A percentile compares a stretch with the other conserved stretches of the same genome.
These are phyloP conservation scores for Hypothenemus hampei DNA, from an alignment of 1,140 invertebrate species.

Conservation along the genomic window DNA sequence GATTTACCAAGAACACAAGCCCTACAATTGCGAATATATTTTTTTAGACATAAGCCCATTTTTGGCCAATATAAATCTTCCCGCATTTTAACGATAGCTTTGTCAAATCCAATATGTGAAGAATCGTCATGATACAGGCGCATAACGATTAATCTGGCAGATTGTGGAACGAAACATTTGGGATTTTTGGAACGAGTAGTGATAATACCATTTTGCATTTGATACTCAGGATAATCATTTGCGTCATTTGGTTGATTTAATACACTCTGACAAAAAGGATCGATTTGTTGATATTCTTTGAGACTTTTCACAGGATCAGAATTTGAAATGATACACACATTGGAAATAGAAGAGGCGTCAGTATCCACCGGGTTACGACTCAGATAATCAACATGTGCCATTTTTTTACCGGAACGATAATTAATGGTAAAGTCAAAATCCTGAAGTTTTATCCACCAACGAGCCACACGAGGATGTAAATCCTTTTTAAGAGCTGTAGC, in stretches of 20 bases:
- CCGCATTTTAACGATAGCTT: not conserved
- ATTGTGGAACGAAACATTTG: constrained; percentile 18
- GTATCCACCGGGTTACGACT: constrained; percentile 16
- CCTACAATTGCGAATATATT: constrained; percentile 10
- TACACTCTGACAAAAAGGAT: not conserved
- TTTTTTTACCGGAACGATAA: constrained; percentile 29
- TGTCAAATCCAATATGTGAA: constrained; percentile 12
- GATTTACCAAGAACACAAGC: constrained; percentile 6
- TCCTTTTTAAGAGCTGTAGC: constrained; percentile 34
- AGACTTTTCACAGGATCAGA: not conserved
- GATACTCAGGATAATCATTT: not conserved
- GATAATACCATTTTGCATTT: constrained; percentile 2
- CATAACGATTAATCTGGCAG: constrained; percentile 9
- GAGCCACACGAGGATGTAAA: constrained; percentile 36
- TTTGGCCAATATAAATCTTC: constrained; percentile 19
- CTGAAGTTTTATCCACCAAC: constrained; percentile 41
- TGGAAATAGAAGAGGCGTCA: not conserved
- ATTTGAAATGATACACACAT: not conserved
- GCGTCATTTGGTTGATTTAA: not conserved
- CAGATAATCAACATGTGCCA: constrained; percentile 24
- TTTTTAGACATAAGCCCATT: constrained; percentile 11
- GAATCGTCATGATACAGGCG: constrained; percentile 15
- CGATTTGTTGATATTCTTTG: not conserved
- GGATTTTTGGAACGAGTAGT: not conserved
- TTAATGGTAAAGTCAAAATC: constrained; percentile 31